phyloP scores from a whole-genome alignment of 2,797 vertebrate species.

The Chrosomus eos region DNA sequence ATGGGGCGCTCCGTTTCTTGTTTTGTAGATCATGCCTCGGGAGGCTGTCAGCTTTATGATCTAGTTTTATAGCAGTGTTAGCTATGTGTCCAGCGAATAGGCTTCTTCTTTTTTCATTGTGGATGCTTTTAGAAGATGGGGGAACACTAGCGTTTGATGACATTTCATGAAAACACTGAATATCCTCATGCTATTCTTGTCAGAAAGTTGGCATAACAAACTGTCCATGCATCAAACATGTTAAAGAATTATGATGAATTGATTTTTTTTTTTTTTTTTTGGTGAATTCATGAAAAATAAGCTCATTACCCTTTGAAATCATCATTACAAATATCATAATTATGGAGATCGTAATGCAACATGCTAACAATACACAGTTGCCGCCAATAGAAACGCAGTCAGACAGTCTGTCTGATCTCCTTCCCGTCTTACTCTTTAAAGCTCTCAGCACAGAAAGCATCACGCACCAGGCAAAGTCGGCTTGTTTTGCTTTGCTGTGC shows the following conservation, averaged over 20 bases:
- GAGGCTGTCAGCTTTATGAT: slow-evolving; percentile 59
- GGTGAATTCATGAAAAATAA: background rate
- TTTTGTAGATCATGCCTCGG: slow-evolving; percentile 49
- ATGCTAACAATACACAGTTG: slow-evolving; percentile 6
- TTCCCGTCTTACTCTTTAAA: slow-evolving; percentile 20
- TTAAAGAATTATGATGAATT: no score
- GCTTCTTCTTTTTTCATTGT: background rate
- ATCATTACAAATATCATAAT: background rate
- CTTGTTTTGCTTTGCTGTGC: slow-evolving; percentile 59
- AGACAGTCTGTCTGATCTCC: slow-evolving; percentile 27
- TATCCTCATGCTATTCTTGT: background rate
- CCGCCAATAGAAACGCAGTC: slow-evolving; percentile 8
- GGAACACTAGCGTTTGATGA: background rate
- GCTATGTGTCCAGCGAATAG: slow-evolving; percentile 33
- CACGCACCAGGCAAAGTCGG: background rate
- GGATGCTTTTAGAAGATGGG: background rate
- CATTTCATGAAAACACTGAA: background rate
- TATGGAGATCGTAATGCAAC: background rate
- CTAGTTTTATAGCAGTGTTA: slow-evolving; percentile 52
- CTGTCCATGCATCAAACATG: background rate
- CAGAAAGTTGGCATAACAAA: background rate
- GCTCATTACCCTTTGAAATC: background rate
- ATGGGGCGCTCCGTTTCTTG: slow-evolving; percentile 32
- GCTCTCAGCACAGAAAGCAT: slow-evolving; percentile 10
- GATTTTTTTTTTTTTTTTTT: no score